Conservation (phyloP, 2,113 vertebrate genomes). For the Probosciger aterrimus region DNA sequence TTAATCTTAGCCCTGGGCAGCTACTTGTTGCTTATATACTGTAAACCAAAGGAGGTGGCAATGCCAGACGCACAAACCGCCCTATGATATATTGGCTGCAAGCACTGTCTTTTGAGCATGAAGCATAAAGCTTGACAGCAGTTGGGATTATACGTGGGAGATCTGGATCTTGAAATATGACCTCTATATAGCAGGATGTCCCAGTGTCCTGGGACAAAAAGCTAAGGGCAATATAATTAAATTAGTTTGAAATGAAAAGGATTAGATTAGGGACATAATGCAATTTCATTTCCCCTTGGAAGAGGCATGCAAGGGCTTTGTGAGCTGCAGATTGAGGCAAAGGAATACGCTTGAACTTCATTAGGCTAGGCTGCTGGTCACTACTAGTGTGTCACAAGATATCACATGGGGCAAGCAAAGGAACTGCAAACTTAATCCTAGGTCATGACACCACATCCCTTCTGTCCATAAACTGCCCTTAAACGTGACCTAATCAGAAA, state of each 20-base stretch:
- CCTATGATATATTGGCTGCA: not conserved
- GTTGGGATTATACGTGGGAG: not conserved
- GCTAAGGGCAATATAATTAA: not conserved
- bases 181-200: not conserved
- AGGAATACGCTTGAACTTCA: not conserved
- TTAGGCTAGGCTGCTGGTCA: not conserved
- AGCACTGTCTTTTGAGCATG: not conserved
- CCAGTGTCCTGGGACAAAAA: not conserved
- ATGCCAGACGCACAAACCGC: not conserved
- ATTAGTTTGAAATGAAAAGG: not conserved
- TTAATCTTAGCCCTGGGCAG: not conserved
- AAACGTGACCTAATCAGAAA: not conserved
- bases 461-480: not conserved
- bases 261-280: not conserved
- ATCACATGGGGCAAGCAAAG: rapidly evolving
- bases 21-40: not conserved
- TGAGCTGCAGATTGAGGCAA: not conserved
- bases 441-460: not conserved
- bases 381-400: not conserved
- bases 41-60: not conserved
- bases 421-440: not conserved
- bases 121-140: not conserved
- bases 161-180: rapidly evolving
- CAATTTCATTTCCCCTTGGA: not conserved
- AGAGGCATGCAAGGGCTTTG: not conserved